Evolutionary conservation across 2,113 vertebrate species (phyloP).

Genomic region (Callipepla squamata): DNA sequence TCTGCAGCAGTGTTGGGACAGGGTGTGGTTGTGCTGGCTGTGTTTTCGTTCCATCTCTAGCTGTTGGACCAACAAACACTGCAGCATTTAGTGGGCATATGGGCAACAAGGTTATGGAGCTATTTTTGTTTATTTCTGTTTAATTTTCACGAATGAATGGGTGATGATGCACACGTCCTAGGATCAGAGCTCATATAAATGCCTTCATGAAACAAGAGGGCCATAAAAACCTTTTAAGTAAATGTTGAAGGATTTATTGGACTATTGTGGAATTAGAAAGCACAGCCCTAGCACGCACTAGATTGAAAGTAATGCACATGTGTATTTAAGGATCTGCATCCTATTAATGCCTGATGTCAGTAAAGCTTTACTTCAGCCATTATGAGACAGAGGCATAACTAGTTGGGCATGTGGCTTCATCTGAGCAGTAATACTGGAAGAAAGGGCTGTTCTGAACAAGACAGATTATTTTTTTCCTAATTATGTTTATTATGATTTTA

Average conservation of each 20-base stretch:
- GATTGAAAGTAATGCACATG: background rate
- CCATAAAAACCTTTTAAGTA: background rate
- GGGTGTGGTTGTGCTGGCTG: background rate
- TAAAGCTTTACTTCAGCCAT: background rate
- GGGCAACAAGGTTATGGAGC: background rate
- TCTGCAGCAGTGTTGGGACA: background rate
- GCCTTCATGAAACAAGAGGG: background rate
- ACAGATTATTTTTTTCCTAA: background rate
- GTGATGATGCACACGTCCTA: background rate
- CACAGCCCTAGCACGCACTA: background rate
- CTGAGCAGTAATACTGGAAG: background rate
- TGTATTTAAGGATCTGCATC: background rate
- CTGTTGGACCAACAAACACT: background rate
- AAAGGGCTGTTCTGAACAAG: background rate
- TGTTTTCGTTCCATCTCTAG: background rate
- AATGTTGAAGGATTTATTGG: background rate
- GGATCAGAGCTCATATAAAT: background rate
- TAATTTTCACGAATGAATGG: background rate
- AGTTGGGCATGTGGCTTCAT: background rate
- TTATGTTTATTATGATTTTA: background rate
- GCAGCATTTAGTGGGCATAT: background rate
- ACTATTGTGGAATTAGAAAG: background rate
- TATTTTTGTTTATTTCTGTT: background rate
- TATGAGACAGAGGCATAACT: background rate
- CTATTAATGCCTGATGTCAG: background rate